Conservation (phyloP, 2,797 vertebrate genomes). For the Aotus griseimembra region DNA sequence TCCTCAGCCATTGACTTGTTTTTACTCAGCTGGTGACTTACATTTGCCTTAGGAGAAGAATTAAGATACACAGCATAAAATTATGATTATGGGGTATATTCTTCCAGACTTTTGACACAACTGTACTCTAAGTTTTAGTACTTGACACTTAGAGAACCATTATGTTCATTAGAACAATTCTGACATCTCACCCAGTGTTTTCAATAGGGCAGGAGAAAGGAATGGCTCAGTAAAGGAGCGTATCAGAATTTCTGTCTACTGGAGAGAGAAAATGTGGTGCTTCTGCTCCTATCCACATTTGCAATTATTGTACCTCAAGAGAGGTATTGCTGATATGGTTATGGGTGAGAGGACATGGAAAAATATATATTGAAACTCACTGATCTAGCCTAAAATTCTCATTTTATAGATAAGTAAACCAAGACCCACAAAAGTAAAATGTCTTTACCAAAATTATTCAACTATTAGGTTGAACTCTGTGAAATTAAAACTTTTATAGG, state of each 20-base stretch:
- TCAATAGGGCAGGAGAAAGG: background rate
- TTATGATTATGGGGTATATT: background rate
- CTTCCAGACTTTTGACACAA: background rate
- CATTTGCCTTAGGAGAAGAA: background rate
- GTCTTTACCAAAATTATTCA: background rate
- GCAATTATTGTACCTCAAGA: background rate
- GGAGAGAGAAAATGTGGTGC: background rate
- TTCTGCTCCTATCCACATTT: background rate
- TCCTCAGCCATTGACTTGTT: background rate
- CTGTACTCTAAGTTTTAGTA: background rate
- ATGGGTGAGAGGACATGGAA: background rate
- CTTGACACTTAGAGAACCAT: background rate
- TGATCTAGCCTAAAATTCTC: background rate
- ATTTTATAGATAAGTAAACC: background rate
- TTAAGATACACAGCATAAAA: background rate
- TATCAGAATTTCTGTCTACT: background rate
- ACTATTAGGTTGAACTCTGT: background rate
- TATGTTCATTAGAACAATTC: background rate
- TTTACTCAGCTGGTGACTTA: background rate
- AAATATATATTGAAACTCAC: background rate
- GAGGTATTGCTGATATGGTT: background rate
- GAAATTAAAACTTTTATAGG: background rate
- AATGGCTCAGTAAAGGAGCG: background rate
- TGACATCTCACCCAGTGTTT: background rate
- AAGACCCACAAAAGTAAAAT: background rate